A percentile compares a stretch with the other conserved stretches of the same genome.
phyloP scores from a whole-genome alignment of 2,113 vertebrate genomes.

The Anolis carolinensis region DNA sequence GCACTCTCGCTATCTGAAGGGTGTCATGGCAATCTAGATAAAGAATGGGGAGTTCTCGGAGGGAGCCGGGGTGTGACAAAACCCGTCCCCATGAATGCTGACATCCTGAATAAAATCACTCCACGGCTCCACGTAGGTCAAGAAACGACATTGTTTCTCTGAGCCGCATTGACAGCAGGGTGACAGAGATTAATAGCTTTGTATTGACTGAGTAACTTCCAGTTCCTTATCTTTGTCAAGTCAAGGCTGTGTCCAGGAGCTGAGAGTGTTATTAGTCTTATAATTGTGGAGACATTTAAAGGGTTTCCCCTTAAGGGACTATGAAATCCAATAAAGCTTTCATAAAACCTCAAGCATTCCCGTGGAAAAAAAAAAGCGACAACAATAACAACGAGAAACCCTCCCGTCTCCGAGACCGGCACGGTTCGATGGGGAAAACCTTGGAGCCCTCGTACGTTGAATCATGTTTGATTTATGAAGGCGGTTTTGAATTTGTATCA shows the following conservation, averaged over 20 bases:
- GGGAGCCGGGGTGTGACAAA: constrained; percentile 78
- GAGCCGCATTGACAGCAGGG: constrained; percentile 84
- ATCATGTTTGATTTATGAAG: constrained; percentile 93
- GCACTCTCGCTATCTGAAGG: constrained; percentile 70
- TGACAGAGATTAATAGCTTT: constrained; percentile 99
- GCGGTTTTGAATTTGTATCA: constrained; percentile 85
- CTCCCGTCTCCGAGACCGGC: constrained; percentile 66
- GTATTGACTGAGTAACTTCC: constrained; percentile 96
- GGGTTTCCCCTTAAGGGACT: constrained; percentile 95
- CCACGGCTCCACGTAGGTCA: constrained; percentile 82
- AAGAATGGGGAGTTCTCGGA: constrained; percentile 75
- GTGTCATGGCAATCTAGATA: constrained; percentile 73
- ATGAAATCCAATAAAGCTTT: constrained; percentile 99
- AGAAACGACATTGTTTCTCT: constrained; percentile 84
- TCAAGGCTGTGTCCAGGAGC: constrained; percentile 87
- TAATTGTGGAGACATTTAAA: constrained; percentile 99
- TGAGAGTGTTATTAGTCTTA: constrained; percentile 96
- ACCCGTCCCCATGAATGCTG: constrained; percentile 83
- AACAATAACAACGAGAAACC: too few relatives aligned
- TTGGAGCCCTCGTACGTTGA: constrained; percentile 77
- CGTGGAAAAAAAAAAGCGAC: constrained; percentile 42
- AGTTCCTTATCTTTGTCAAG: constrained; percentile 98
- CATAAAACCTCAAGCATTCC: constrained; percentile 83
- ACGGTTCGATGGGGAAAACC: constrained; percentile 69
- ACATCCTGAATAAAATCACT: constrained; percentile 86